Percentiles rank a stretch among this genome's conserved stretches.
phyloP scores from a whole-genome alignment of 2,888 invertebrate genomes.

The Oligia latruncula region DNA sequence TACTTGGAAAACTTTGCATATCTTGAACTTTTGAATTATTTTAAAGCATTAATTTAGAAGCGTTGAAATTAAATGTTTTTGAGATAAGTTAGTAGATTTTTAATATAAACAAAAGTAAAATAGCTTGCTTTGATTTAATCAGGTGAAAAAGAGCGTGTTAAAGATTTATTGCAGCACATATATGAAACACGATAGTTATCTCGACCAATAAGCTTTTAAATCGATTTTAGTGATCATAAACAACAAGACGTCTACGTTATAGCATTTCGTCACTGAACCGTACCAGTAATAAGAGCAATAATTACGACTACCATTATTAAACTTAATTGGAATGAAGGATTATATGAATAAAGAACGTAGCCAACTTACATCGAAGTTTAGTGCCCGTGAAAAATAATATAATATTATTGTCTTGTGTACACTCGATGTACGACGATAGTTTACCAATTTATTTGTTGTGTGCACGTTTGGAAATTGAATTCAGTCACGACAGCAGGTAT shows the following conservation, averaged over 20 bases:
- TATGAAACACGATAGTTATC: conserved; percentile 49
- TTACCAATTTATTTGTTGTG: conserved; percentile 78
- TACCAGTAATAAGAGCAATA: conserved; percentile 81
- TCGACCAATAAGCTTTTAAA: conserved; percentile 54
- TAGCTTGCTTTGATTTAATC: conserved; percentile 29
- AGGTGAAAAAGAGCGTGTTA: conserved; percentile 21
- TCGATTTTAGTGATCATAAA: conserved; percentile 57
- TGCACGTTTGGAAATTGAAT: conserved; percentile 65
- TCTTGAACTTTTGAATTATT: conserved; percentile 21
- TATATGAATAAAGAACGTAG: conserved; percentile 82
- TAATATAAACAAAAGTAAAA: conserved; percentile 24
- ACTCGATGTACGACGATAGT: conserved; percentile 78
- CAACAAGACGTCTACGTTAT: conserved; percentile 49
- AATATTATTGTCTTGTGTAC: conserved; percentile 53
- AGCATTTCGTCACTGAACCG: conserved; percentile 79
- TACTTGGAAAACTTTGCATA: conserved; percentile 18
- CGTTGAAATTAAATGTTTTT: conserved; percentile 35
- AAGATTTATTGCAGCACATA: conserved; percentile 43
- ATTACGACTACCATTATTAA: conserved; percentile 80
- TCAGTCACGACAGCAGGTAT: conserved; percentile 65
- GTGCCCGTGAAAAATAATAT: conserved; percentile 75
- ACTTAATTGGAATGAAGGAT: conserved; percentile 85
- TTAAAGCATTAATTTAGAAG: conserved; percentile 23
- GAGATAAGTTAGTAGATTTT: conserved; percentile 18
- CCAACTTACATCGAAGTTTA: conserved; percentile 75